Evolutionary conservation across 2,888 invertebrate species (phyloP).

Genomic region (Zonitis immaculata): DNA sequence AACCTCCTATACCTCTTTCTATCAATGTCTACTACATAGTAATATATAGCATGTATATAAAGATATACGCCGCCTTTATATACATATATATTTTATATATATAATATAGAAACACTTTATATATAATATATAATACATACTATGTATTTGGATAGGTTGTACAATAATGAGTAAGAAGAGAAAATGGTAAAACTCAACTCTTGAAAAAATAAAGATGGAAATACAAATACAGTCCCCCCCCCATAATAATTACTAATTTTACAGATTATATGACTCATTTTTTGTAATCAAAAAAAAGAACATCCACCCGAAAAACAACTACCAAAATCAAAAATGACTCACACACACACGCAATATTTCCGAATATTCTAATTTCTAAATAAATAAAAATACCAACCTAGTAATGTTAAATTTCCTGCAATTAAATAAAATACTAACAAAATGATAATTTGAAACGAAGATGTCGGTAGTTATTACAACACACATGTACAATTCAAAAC

Average conservation of each 20-base stretch:
- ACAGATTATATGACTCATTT: too few species aligned
- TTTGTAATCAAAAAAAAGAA: too few species aligned
- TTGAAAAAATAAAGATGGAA: too few species aligned
- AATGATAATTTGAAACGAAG: not conserved
- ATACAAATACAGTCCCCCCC: too few species aligned
- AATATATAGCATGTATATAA: constrained; percentile 6
- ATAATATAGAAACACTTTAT: constrained; percentile 14
- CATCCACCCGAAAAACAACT: too few species aligned
- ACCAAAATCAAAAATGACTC: not conserved
- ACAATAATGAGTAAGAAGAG: not conserved
- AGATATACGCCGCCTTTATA: constrained; percentile 25
- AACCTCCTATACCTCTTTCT: too few species aligned
- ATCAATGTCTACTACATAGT: not conserved
- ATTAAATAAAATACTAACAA: not conserved
- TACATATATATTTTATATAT: too few species aligned
- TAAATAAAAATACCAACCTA: not conserved
- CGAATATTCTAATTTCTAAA: too few species aligned
- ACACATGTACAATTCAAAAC: not conserved
- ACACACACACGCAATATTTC: not conserved
- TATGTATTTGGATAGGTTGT: not conserved
- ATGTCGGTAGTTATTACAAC: not conserved
- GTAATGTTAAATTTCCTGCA: not conserved
- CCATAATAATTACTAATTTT: too few species aligned
- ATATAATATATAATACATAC: too few species aligned
- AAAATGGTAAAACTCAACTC: too few species aligned